Base-by-base conservation (phyloP, 2,113 vertebrate species). In the Mystacornis crossleyi region DNA sequence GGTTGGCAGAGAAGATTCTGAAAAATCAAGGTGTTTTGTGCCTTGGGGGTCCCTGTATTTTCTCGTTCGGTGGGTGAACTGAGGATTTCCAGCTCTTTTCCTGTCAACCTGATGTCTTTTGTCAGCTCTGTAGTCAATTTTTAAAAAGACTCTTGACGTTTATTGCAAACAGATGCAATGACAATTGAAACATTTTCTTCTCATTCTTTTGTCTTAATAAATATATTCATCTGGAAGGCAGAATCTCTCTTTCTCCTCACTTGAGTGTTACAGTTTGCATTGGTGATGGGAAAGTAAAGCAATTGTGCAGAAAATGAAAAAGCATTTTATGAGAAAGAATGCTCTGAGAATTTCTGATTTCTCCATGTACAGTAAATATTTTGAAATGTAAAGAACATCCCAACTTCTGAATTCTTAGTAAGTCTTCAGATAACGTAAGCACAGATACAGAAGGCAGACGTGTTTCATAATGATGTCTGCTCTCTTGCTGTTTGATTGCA, bases 191-290 rank as follows among this genome's bases (percentile, higher is more conserved):
- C 51, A 61, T 92, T 94, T 93, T 95, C 45, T 61, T 83, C 80
- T 94, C 2, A 6, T 91, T 95, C 86, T 89, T 94, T 92, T 95
- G 70, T 93, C 86, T 96, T 92, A 95, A 90, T 92, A 90, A 86
- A 86, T 91, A 57, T 71, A 80, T 89, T 94, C 83, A 72, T 73
- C 67, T 94, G 67, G 60, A 86, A 93, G 66, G 70, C 8, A 42
- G 64, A 85, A 80, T 87, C 34, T 90, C 53, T 89, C 85, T 51
- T 71, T 86, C 50, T 78, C 9, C 17, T 79, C 24, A 50, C 33
- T 95, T 3, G 4, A 67, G 23, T 57, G 60, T 78, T 92, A 16
- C 9, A 55, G 62, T 85, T 86, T 83, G 50, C 85, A 47, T 90
- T 90, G 87, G 75, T 86, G 77, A 87, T 65, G 64, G 86, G 65